These are phyloP conservation scores for Stomorhina lunata DNA, from an alignment of 2,888 invertebrate genomes.

Conservation along the genomic window DNA sequence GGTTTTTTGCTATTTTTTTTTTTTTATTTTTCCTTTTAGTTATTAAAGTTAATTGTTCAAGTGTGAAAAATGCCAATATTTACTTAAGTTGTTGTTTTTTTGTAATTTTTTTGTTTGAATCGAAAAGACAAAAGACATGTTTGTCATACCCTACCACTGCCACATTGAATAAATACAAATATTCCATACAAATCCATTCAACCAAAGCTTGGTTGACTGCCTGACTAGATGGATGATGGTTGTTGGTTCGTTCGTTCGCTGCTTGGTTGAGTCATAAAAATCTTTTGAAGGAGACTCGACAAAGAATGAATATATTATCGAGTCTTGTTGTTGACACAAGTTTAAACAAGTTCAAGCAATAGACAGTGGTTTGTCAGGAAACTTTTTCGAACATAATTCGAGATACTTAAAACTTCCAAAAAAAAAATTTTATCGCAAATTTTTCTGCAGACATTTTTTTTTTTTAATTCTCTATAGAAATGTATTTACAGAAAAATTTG, in stretches of 20 bases:
- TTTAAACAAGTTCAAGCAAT: conserved; percentile 37
- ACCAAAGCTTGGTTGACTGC: background rate
- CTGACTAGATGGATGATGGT: background rate
- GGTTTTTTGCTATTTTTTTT: background rate
- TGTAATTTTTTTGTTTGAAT: background rate
- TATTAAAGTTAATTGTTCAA: conserved; percentile 58
- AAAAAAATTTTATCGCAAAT: no score
- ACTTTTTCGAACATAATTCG: no score
- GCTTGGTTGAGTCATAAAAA: conserved; percentile 53
- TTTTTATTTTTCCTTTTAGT: background rate
- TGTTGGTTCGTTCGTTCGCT: background rate
- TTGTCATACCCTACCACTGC: conserved; percentile 25
- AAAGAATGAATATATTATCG: conserved; percentile 52
- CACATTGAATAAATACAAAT: conserved; percentile 21
- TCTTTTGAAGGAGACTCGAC: conserved; percentile 45
- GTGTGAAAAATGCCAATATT: conserved; percentile 63
- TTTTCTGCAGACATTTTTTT: no score
- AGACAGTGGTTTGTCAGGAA: no score
- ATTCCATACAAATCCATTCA: conserved; percentile 4
- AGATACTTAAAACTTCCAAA: no score
- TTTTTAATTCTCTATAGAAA: no score
- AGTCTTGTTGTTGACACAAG: conserved; percentile 40
- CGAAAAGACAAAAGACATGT: conserved; percentile 31
- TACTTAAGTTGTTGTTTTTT: conserved; percentile 14
- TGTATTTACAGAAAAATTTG: no score